phyloP scores from a whole-genome alignment of 2,113 vertebrate species.

The Antidorcas marsupialis region DNA sequence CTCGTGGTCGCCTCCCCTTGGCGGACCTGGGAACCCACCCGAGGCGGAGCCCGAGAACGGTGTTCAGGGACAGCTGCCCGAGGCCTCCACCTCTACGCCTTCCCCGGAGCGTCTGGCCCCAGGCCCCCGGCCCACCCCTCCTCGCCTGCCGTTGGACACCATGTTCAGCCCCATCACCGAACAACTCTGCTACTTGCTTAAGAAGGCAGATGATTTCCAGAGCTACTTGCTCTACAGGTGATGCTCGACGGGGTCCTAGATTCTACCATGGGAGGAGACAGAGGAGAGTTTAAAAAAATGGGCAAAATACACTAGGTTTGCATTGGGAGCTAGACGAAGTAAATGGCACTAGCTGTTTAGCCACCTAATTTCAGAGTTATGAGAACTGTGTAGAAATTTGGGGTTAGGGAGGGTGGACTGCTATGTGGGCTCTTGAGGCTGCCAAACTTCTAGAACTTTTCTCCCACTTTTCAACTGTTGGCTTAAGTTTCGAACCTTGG shows the following conservation, averaged over 20 bases:
- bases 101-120: neutral
- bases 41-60: neutral
- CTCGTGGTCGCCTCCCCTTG: neutral
- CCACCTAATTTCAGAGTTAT: neutral
- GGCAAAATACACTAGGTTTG: neutral
- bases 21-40: neutral
- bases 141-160: slow-evolving; percentile 60
- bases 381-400: neutral
- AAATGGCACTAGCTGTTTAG: neutral
- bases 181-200: slow-evolving; percentile 81
- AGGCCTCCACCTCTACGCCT: neutral
- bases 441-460: neutral
- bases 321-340: neutral
- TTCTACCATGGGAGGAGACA: neutral
- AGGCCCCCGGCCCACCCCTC: neutral
- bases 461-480: neutral
- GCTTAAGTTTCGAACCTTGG: neutral
- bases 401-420: neutral
- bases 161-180: slow-evolving; percentile 74
- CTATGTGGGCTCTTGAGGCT: neutral
- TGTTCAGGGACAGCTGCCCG: neutral
- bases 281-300: neutral
- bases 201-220: slow-evolving; percentile 81
- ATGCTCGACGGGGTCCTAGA: neutral
- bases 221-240: slow-evolving; percentile 80